A percentile compares a stretch with the other conserved stretches of the same genome.
Conservation (phyloP, 37 sponge, comb jelly and placozoan genomes). For the Hexactinellida sp. region DNA sequence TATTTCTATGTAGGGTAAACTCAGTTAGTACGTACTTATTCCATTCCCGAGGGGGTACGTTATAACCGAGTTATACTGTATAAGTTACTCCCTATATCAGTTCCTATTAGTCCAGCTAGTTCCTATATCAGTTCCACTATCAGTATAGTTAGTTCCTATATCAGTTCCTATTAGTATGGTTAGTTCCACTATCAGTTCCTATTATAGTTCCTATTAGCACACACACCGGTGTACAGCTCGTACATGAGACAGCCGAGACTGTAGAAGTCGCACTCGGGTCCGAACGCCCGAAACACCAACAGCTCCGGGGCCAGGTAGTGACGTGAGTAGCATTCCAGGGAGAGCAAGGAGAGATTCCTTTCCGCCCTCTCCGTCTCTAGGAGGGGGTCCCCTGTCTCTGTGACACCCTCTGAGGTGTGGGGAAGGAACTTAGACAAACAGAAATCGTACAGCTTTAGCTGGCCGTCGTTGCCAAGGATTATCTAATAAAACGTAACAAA, state of each 20-base stretch:
- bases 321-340: slow-evolving; percentile 17
- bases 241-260: slow-evolving; percentile 36
- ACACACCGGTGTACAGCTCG: slow-evolving; percentile 33
- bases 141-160: no score
- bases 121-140: no score
- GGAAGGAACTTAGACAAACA: not conserved
- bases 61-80: no score
- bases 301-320: slow-evolving; percentile 44
- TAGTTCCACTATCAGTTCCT: no score
- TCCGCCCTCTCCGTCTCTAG: not conserved
- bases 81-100: no score
- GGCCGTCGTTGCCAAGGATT: not conserved
- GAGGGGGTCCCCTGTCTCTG: not conserved
- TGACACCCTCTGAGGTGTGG: not conserved
- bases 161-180: no score
- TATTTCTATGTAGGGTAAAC: no score
- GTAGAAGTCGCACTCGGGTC: slow-evolving; percentile 32
- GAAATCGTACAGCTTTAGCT: not conserved
- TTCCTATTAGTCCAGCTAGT: no score
- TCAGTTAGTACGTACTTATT: no score
- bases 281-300: not conserved
- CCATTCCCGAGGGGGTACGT: no score
- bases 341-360: not conserved
- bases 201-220: no score
- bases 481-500: not conserved